phyloP scores from a whole-genome alignment of 2,113 vertebrate species.

The Chaetops frenatus region DNA sequence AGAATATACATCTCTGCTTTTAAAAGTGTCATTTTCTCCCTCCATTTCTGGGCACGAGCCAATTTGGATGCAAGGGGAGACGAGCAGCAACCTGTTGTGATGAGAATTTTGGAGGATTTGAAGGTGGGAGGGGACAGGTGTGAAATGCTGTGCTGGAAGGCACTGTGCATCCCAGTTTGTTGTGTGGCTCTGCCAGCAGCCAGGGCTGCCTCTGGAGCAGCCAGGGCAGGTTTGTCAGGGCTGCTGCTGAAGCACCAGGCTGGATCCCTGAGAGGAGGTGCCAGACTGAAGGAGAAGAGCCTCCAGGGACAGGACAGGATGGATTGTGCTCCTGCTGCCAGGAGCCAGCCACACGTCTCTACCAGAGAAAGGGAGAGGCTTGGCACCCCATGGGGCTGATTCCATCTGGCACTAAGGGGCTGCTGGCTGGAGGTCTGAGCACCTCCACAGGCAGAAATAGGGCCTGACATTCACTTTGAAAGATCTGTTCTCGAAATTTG shows the following conservation, averaged over 20 bases:
- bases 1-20: neutral
- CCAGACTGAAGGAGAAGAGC: neutral
- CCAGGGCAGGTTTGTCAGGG: neutral
- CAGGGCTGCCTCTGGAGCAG: neutral
- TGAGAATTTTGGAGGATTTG: neutral
- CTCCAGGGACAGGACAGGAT: neutral
- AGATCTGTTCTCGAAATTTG: neutral
- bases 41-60: neutral
- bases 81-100: neutral
- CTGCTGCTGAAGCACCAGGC: neutral
- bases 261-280: neutral
- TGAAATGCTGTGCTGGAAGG: neutral
- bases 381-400: neutral
- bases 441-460: fast-evolving
- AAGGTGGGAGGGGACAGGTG: neutral
- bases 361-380: neutral
- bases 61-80: neutral
- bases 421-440: neutral
- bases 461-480: neutral
- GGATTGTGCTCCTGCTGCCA: neutral
- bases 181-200: fast-evolving
- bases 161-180: fast-evolving
- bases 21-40: neutral
- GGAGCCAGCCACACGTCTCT: fast-evolving
- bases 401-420: neutral